Conservation (phyloP, 92 coral and sea anemone species). For the Montipora capitata region DNA sequence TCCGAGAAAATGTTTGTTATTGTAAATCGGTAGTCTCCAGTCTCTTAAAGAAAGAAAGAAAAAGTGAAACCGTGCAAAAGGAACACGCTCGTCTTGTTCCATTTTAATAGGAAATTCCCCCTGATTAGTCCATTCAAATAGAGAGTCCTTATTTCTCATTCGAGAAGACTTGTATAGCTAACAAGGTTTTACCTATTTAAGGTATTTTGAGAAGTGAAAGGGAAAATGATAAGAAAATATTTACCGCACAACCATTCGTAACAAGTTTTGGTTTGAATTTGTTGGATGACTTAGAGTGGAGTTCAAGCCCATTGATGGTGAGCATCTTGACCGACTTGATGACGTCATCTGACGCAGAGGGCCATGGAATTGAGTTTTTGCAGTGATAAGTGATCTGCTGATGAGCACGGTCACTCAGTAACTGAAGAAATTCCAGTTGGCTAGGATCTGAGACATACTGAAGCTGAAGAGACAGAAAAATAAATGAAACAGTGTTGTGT, state of each 20-base stretch:
- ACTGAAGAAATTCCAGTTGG: slow-evolving; percentile 90
- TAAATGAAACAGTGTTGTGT: neutral
- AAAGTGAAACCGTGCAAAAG: too few relatives aligned
- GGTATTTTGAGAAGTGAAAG: too few relatives aligned
- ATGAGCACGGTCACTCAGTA: slow-evolving; percentile 90
- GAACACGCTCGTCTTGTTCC: too few relatives aligned
- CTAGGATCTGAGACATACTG: slow-evolving; percentile 87
- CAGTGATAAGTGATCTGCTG: slow-evolving; percentile 95
- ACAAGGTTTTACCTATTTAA: too few relatives aligned
- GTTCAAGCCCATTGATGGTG: slow-evolving; percentile 93
- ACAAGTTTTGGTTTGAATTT: slow-evolving; percentile 89
- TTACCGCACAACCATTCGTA: slow-evolving; percentile 92
- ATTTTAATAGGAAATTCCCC: too few relatives aligned
- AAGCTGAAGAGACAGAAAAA: slow-evolving; percentile 51
- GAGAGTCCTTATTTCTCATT: too few relatives aligned
- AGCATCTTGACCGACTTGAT: slow-evolving; percentile 85
- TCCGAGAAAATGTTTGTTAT: too few relatives aligned
- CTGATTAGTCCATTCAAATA: too few relatives aligned
- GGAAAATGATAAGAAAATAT: slow-evolving; percentile 6
- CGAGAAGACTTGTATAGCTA: too few relatives aligned
- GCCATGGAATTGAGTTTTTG: slow-evolving; percentile 95
- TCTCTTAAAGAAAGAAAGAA: too few relatives aligned
- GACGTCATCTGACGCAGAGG: slow-evolving; percentile 61
- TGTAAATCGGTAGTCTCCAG: too few relatives aligned
- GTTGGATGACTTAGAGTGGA: slow-evolving; percentile 91